Evolutionary conservation across 2,113 vertebrate species (phyloP), one percentile per base, ranked within the genome.

Genomic region (Pterophyllum scalare): DNA sequence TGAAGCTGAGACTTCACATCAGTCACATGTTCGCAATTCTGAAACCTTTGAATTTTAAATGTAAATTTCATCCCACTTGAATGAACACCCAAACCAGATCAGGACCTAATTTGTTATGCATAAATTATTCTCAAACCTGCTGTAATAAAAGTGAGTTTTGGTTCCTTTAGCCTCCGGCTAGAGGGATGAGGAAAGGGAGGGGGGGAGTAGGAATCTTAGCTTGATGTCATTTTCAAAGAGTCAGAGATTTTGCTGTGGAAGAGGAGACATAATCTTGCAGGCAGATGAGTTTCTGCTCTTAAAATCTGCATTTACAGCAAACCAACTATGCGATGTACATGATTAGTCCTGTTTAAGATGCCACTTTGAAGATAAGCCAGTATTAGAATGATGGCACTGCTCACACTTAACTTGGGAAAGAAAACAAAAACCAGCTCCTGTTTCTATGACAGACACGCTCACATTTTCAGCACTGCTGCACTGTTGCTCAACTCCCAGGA

Each of bases 401-500:
- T 81, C 59, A n/a, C 52, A 67, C 62, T 56, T 43, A 72, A 72
- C 26, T 5, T 0, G 67, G 17, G 3, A 12, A 0, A 31, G 46
- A 72, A 72, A 54, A 20, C 65, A 70, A 20, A 49, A 54, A 54
- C 10, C 43, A 0, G 46, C 65, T n/a, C 24, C 31, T 40, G 2
- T 38, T 12, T 40, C 28, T 56, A 28, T 43, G 57, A 79, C 56
- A 57, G 62, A 40, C 38, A 49, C n/a, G 12, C 65, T 80, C 58
- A 59, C 49, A 60, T 77, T 87, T 75, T 57, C 80, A 80, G 72
- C 56, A 35, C 77, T 14, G 78, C 80, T 35, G 62, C 80, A 17
- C 81, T 31, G 46, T 22, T 22, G 77, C 87, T 86, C 31, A 8
- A 84, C 85, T 88, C 85, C 82, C 85, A 60, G 70, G 78, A 84